These are phyloP conservation scores for Cryptoblepharus egeriae DNA, from an alignment of 2,797 vertebrate species.

Conservation along the genomic window DNA sequence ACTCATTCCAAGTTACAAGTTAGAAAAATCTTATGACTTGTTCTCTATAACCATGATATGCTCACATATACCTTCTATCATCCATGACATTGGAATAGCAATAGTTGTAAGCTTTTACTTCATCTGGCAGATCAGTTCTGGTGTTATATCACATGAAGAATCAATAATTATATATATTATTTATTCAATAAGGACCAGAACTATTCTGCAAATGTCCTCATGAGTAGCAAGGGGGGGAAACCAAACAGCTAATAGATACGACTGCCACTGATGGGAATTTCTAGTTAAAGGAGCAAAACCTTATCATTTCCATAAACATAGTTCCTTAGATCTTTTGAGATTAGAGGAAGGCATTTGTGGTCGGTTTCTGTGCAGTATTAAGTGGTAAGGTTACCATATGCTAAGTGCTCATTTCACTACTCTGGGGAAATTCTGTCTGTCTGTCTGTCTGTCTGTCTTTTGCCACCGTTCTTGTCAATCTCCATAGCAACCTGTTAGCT, in stretches of 20 bases:
- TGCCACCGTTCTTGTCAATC: constrained; percentile 63
- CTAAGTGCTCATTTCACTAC: constrained; percentile 50
- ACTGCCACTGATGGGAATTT: neutral
- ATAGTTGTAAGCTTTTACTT: neutral
- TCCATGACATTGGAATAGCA: neutral
- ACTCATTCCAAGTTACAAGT: neutral
- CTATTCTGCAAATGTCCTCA: neutral
- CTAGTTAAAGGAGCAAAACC: neutral
- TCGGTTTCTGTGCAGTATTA: constrained; percentile 35
- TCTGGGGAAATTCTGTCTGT: constrained; percentile 57
- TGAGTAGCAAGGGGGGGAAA: neutral
- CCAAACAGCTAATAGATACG: neutral
- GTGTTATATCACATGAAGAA: neutral
- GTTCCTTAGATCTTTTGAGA: constrained; percentile 27
- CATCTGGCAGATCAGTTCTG: neutral
- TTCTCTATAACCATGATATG: neutral
- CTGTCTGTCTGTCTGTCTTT: constrained; percentile 65
- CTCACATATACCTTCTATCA: neutral
- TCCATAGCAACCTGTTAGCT: constrained; percentile 73
- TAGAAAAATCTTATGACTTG: neutral
- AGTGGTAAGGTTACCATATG: constrained; percentile 42
- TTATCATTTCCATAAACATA: constrained; percentile 8
- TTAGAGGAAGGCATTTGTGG: constrained; percentile 31
- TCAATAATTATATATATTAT: neutral
- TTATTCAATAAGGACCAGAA: neutral